Evolutionary conservation across 1,140 invertebrate species (phyloP).

Genomic region (Amyelois transitella): DNA sequence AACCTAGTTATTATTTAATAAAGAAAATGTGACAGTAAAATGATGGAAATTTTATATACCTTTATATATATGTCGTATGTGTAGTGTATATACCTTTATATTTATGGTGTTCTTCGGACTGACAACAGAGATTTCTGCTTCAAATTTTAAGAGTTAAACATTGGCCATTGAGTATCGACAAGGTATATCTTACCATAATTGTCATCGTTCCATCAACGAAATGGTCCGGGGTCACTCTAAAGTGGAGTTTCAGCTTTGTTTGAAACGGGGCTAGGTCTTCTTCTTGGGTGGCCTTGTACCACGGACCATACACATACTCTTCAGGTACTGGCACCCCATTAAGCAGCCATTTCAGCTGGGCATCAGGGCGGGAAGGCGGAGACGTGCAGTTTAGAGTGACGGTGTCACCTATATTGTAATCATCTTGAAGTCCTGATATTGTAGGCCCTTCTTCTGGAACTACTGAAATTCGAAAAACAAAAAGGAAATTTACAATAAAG

Average conservation of each 20-base stretch:
- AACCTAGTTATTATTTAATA: too few relatives aligned
- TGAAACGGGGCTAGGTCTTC: constrained; percentile 31
- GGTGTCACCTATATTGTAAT: constrained; percentile 84
- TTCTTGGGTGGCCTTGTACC: constrained; percentile 32
- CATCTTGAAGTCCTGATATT: constrained; percentile 81
- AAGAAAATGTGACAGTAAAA: too few relatives aligned
- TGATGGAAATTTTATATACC: too few relatives aligned
- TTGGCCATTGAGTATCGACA: too few relatives aligned
- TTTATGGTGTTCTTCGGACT: too few relatives aligned
- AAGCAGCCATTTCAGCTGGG: constrained; percentile 87
- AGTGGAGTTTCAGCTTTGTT: constrained; percentile 44
- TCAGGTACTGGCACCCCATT: constrained; percentile 75
- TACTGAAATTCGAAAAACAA: too few relatives aligned
- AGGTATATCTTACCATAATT: constrained; percentile 29
- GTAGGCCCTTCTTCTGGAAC: constrained; percentile 84
- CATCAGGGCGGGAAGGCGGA: constrained; percentile 83
- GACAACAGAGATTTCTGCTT: too few relatives aligned
- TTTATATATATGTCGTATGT: too few relatives aligned
- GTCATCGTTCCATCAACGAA: constrained; percentile 39
- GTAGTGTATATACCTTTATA: background rate
- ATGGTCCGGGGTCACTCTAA: constrained; percentile 31
- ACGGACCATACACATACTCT: constrained; percentile 39
- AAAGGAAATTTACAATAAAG: too few relatives aligned
- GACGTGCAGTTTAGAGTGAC: constrained; percentile 88
- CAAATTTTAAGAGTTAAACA: too few relatives aligned